These are phyloP conservation scores for Schizotus pectinicornis DNA, from an alignment of 2,888 invertebrate genomes.

Conservation along the genomic window DNA sequence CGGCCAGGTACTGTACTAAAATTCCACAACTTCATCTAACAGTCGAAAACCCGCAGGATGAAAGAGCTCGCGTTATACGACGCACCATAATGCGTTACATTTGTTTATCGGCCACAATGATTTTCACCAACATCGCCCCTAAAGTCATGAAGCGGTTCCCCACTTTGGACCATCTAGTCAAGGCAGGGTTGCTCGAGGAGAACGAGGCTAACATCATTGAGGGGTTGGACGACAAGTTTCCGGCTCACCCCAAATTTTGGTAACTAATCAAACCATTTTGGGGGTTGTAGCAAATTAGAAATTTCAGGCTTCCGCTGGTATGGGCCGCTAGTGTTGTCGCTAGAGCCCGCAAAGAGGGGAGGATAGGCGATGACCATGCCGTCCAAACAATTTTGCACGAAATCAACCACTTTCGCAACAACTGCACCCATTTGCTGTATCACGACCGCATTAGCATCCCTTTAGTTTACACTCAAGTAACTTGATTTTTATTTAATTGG, in stretches of 20 bases:
- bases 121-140: conserved; percentile 85
- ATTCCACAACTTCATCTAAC: neutral
- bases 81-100: conserved; percentile 84
- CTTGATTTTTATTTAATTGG: neutral
- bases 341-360: conserved; percentile 87
- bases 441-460: conserved; percentile 83
- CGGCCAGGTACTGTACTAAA: conserved; percentile 63
- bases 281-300: conserved; percentile 20
- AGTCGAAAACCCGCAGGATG: conserved; percentile 59
- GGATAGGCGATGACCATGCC: conserved; percentile 89
- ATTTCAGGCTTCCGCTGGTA: conserved; percentile 77
- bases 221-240: conserved; percentile 79
- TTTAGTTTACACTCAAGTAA: conserved; percentile 80
- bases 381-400: conserved; percentile 91
- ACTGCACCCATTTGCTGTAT: conserved; percentile 76
- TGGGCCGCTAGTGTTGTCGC: conserved; percentile 93
- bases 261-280: conserved; percentile 46
- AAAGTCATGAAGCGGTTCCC: conserved; percentile 92
- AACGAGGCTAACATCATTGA: conserved; percentile 82
- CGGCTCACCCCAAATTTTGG: conserved; percentile 88
- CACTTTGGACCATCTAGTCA: conserved; percentile 80
- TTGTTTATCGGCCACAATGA: conserved; percentile 87
- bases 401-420: conserved; percentile 81
- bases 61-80: conserved; percentile 80
- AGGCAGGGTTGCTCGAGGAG: conserved; percentile 81